Evolutionary conservation across 64 coral and sea anemone genomes (phyloP), one percentile per base, ranked within the genome.

Genomic region (Montipora capricornis): DNA sequence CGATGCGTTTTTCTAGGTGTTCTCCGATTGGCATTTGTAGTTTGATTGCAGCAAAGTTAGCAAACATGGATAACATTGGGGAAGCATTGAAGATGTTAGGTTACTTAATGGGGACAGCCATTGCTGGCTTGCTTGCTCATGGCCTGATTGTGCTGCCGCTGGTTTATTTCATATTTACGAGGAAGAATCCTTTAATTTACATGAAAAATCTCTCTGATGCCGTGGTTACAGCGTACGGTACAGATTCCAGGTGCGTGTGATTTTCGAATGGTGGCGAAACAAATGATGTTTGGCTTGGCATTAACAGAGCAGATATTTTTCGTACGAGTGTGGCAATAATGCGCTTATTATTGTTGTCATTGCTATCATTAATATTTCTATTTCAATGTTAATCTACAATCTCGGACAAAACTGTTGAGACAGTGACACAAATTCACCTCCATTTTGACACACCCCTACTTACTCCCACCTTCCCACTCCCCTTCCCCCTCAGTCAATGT

Each of bases 1-100:
- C 22, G 4, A 52, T 24, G 49, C 79, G 15, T 80, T 44, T 58
- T 44, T 37, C 49, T 75, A 96, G 95, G 95, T 2, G 87, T n/a
- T 96, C 95, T 90, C 95, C 95, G 5, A 75, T 96, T 75, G 95
- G 95, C 74, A 96, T 96, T 20, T 93, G 95, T 24, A 96, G 91
- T 49, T 74, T 93, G 37, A 93, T 93, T 62, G 95, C 91, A 17
- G 80, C 84, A 2, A 95, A 95, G 62, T 90, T 95, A 11, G 94
- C 87, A 13, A 55, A 60, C n/a, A 95, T 95, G 94, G 75, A 59
- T 73, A 69, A 95, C 44, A 95, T 95, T 83, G 83, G 75, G 1
- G 24, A 60, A 12, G 66, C 94, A 2, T 92, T 95, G 44, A 71
- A 87, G 53, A 79, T 91, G 60, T 78, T 95, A 29, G 94, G 89